These are phyloP conservation scores for Plodia interpunctella DNA, from an alignment of 1,140 invertebrate species.

Conservation along the genomic window DNA sequence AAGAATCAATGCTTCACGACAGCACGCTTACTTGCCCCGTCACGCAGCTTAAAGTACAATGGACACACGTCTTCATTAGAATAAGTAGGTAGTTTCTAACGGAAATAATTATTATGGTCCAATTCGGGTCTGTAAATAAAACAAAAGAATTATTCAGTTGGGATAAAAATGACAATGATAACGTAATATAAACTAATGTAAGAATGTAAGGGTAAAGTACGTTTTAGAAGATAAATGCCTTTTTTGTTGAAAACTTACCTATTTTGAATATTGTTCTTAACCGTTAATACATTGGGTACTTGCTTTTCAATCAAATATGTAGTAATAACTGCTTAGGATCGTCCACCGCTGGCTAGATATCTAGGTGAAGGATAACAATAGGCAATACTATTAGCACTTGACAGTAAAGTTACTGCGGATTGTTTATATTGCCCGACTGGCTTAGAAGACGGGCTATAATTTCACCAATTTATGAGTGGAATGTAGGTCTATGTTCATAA, in stretches of 20 bases:
- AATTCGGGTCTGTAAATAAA: not conserved
- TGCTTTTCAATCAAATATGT: not conserved
- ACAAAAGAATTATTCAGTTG: not conserved
- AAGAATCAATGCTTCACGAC: constrained; percentile 2
- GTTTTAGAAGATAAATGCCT: too few species aligned
- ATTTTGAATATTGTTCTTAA: too few species aligned
- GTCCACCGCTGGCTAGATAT: constrained; percentile 15
- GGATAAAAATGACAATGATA: too few species aligned
- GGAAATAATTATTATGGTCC: not conserved
- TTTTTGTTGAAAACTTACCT: too few species aligned
- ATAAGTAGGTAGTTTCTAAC: too few species aligned
- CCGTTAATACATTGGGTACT: not conserved
- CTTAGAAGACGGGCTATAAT: not conserved
- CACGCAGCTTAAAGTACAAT: constrained; percentile 9
- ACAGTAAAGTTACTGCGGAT: constrained; percentile 3
- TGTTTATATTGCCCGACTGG: constrained; percentile 6
- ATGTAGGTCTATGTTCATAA: not conserved
- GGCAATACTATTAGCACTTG: constrained; percentile 4
- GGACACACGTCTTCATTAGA: constrained; percentile 6
- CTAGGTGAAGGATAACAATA: constrained; percentile 21
- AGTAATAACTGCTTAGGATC: constrained; percentile 13
- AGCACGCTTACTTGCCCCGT: not conserved
- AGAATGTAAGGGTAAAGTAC: too few species aligned
- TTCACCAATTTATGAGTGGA: not conserved
- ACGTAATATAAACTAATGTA: too few species aligned